Evolutionary conservation across 1,140 invertebrate genomes (phyloP).

Genomic region (Papilio aristodemus): DNA sequence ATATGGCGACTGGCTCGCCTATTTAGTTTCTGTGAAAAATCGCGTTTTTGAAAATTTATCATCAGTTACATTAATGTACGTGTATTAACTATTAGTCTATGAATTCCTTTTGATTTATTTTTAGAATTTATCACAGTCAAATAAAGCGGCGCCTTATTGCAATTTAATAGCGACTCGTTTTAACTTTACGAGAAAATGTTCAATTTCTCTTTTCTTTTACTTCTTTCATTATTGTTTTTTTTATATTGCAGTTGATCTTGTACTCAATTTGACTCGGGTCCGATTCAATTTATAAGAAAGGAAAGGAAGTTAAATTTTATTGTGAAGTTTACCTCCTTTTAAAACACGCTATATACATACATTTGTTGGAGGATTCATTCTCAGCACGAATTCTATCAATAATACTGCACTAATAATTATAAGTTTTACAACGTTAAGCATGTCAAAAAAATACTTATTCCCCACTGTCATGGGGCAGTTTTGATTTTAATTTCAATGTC

Average conservation of each 20-base stretch:
- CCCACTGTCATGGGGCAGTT: too few relatives aligned
- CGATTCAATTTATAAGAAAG: not conserved
- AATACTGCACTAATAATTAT: too few relatives aligned
- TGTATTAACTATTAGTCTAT: not conserved
- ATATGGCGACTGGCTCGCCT: too few relatives aligned
- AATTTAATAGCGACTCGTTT: constrained; percentile 6
- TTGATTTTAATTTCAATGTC: too few relatives aligned
- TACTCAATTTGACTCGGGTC: not conserved
- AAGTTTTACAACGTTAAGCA: too few relatives aligned
- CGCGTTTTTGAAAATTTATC: not conserved
- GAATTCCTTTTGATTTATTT: not conserved
- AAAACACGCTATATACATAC: too few relatives aligned
- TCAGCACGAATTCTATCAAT: too few relatives aligned
- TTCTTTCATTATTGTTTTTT: constrained; percentile 2
- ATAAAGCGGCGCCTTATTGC: constrained; percentile 3
- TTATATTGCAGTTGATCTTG: constrained; percentile 5
- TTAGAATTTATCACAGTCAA: constrained; percentile 4
- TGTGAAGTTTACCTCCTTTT: not conserved
- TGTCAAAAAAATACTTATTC: too few relatives aligned
- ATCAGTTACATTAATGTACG: not conserved
- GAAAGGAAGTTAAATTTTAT: not conserved
- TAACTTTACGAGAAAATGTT: constrained; percentile 11
- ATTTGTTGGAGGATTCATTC: too few relatives aligned
- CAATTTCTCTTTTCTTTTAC: not conserved
- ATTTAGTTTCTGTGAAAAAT: too few relatives aligned